Conservation (phyloP, 2,797 vertebrate genomes). For the Oophaga sylvatica region DNA sequence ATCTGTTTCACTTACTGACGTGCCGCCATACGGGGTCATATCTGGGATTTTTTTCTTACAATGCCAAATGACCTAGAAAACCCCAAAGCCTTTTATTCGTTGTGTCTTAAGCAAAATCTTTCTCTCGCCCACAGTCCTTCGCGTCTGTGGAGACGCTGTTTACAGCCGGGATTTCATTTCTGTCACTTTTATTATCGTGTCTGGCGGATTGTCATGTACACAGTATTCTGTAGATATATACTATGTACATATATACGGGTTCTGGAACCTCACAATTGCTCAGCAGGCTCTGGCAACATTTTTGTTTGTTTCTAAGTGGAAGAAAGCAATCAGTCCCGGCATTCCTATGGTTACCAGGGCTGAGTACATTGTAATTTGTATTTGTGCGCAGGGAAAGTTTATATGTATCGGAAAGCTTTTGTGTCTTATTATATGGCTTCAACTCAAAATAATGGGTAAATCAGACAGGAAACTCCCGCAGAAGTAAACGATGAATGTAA, state of each 20-base stretch:
- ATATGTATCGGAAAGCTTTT: constrained; percentile 28
- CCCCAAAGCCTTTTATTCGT: constrained; percentile 65
- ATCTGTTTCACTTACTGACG: constrained; percentile 72
- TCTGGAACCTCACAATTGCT: constrained; percentile 8
- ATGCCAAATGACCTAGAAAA: constrained; percentile 73
- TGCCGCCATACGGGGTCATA: constrained; percentile 72
- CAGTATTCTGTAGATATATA: background rate
- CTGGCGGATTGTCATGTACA: constrained; percentile 2
- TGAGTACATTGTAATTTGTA: constrained; percentile 21
- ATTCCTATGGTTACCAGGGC: constrained; percentile 41
- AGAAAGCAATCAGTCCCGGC: background rate
- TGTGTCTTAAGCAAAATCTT: constrained; percentile 36
- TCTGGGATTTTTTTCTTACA: constrained; percentile 69
- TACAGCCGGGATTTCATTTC: background rate
- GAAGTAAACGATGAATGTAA: background rate
- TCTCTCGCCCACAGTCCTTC: background rate
- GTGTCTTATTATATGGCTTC: constrained; percentile 37
- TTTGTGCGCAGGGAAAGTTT: constrained; percentile 24
- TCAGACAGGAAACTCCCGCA: background rate
- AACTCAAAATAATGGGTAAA: background rate
- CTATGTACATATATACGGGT: background rate
- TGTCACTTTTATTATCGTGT: background rate
- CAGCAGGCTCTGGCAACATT: constrained; percentile 22
- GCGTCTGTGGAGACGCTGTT: background rate
- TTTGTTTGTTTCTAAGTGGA: constrained; percentile 13